These are phyloP conservation scores for Calephelis nemesis DNA, from an alignment of 1,140 invertebrate genomes.

Conservation along the genomic window DNA sequence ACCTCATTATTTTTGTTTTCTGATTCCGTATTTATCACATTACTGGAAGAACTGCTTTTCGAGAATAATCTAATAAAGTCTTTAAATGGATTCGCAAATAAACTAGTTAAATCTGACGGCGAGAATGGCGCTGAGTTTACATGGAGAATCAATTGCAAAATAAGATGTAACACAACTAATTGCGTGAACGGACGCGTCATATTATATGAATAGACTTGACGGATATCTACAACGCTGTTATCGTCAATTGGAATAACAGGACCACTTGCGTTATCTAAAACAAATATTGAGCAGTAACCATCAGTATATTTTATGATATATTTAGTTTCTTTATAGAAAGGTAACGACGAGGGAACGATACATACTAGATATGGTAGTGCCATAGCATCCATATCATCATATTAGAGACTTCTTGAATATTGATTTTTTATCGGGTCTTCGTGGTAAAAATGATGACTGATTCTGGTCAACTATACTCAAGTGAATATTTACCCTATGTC, in stretches of 20 bases:
- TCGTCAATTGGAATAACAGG: slow-evolving; percentile 37
- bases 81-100: slow-evolving; percentile 59
- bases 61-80: slow-evolving; percentile 46
- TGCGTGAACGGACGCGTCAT: slow-evolving; percentile 56
- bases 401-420: too few species aligned
- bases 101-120: slow-evolving; percentile 41
- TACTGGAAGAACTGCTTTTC: slow-evolving; percentile 23
- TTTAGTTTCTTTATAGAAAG: too few species aligned
- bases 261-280: slow-evolving; percentile 26
- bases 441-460: too few species aligned
- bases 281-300: slow-evolving; percentile 1
- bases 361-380: too few species aligned
- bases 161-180: slow-evolving; percentile 52
- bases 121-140: slow-evolving; percentile 41
- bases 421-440: too few species aligned
- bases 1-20: slow-evolving; percentile 25
- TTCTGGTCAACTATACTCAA: too few species aligned
- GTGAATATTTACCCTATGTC: too few species aligned
- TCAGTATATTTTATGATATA: neutral
- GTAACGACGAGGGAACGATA: too few species aligned
- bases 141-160: slow-evolving; percentile 44
- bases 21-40: slow-evolving; percentile 19
- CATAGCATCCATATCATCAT: too few species aligned
- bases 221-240: slow-evolving; percentile 46
- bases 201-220: slow-evolving; percentile 51